A percentile compares a stretch with the other conserved stretches of the same genome.
These are phyloP conservation scores for Trissolcus basalis DNA, from an alignment of 1,140 invertebrate species.

Conservation along the genomic window DNA sequence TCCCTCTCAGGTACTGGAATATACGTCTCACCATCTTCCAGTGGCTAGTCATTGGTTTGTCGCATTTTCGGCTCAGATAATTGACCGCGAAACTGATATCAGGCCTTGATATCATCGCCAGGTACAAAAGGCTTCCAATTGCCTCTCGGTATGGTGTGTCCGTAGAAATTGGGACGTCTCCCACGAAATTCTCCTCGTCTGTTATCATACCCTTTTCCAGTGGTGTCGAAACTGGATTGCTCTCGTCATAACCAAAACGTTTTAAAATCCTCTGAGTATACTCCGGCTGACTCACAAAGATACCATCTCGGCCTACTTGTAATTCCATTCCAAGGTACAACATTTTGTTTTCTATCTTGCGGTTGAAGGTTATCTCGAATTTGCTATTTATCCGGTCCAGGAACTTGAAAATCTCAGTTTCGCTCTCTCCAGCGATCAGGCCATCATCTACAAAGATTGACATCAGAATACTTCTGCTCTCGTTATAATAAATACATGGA, in stretches of 20 bases:
- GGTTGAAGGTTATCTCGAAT: constrained; percentile 1
- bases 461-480: neutral
- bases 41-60: too few relatives aligned
- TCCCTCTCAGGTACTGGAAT: neutral
- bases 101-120: neutral
- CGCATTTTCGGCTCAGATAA: neutral
- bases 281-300: neutral
- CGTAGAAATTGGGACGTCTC: too few relatives aligned
- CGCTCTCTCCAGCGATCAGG: neutral
- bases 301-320: neutral
- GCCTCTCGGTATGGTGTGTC: too few relatives aligned
- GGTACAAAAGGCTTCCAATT: neutral
- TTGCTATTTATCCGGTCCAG: neutral
- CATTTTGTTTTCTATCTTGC: neutral
- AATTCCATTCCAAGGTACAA: constrained; percentile 3
- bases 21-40: too few relatives aligned
- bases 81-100: neutral
- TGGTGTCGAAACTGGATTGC: neutral
- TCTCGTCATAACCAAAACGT: neutral
- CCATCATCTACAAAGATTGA: constrained; percentile 10
- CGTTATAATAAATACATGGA: constrained; percentile 14
- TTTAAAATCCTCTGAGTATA: constrained; percentile 1
- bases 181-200: too few relatives aligned
- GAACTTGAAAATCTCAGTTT: neutral
- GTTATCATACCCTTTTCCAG: neutral